A percentile compares a stretch with the other conserved stretches of the same genome.
Evolutionary conservation across 2,888 invertebrate genomes (phyloP).

Genomic region (Bimastos eiseni): DNA sequence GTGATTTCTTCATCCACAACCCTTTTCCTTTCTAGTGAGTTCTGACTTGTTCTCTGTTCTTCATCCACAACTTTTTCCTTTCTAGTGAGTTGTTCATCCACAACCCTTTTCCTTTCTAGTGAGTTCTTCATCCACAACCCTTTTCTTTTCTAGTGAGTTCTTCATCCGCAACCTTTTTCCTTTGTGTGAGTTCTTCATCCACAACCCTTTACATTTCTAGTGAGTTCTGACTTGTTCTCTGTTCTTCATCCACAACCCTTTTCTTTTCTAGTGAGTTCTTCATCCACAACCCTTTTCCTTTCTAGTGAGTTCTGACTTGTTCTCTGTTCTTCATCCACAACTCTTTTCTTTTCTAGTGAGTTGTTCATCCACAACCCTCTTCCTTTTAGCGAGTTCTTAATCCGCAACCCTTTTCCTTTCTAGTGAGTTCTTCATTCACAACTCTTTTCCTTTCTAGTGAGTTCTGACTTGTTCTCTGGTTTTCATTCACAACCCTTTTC

Average conservation of each 20-base stretch:
- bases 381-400: neutral
- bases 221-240: neutral
- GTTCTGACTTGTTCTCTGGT: neutral
- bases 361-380: neutral
- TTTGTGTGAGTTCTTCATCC: too few species aligned
- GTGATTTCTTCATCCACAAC: neutral
- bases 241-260: too few species aligned
- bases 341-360: too few species aligned
- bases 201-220: too few species aligned
- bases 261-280: too few species aligned
- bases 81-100: neutral
- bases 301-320: neutral
- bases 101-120: neutral
- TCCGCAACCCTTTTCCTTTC: too few species aligned
- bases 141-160: too few species aligned
- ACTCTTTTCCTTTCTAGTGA: neutral
- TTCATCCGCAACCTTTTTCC: neutral
- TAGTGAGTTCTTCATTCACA: neutral
- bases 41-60: neutral
- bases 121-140: neutral
- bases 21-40: neutral
- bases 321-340: neutral
- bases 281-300: neutral
- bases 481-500: too few species aligned
- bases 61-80: too few species aligned